Evolutionary conservation across 2,113 vertebrate species (phyloP).

Genomic region (Muntiacus muntjak): DNA sequence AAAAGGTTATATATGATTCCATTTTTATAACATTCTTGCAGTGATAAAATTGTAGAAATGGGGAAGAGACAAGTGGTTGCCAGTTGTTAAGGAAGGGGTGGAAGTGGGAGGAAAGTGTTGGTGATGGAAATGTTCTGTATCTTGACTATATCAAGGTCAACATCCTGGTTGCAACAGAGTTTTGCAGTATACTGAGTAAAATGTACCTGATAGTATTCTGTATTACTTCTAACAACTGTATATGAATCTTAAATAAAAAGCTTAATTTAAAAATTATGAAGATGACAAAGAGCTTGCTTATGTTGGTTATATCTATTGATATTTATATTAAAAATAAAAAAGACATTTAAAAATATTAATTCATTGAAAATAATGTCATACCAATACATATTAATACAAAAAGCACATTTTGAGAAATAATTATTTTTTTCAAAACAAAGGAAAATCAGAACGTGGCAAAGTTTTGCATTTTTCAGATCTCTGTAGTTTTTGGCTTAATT

Average conservation of each 20-base stretch:
- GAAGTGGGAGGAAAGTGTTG: background rate
- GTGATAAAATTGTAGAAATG: background rate
- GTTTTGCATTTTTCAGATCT: background rate
- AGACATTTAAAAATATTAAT: background rate
- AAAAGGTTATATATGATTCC: background rate
- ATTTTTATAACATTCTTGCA: background rate
- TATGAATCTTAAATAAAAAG: background rate
- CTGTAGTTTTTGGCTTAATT: background rate
- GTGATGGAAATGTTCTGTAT: background rate
- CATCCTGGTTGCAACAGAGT: background rate
- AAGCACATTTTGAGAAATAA: background rate
- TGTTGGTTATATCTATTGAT: background rate
- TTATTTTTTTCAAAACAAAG: background rate
- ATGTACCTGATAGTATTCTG: background rate
- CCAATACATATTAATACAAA: background rate
- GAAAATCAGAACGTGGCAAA: background rate
- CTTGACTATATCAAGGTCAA: background rate
- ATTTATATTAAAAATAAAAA: background rate
- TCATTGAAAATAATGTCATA: background rate
- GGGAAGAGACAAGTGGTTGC: background rate
- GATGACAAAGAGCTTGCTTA: background rate
- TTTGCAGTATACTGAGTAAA: background rate
- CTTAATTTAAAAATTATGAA: background rate
- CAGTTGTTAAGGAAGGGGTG: background rate
- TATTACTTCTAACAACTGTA: background rate